Percentiles rank a stretch among this genome's conserved stretches.
Evolutionary conservation across 2,113 vertebrate genomes (phyloP).

Genomic region (Labeo rohita): DNA sequence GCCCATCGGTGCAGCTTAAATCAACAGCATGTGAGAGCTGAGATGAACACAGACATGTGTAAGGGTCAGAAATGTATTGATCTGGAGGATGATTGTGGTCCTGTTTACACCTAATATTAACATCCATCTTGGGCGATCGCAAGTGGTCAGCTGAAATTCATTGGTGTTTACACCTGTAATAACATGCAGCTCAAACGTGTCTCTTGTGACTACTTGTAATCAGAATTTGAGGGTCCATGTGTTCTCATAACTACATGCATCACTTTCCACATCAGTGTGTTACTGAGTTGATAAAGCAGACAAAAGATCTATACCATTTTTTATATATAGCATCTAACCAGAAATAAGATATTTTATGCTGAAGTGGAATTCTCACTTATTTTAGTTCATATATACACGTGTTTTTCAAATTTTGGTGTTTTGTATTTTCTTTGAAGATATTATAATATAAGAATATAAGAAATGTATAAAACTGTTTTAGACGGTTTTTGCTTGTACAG

Average conservation of each 20-base stretch:
- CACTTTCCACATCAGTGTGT: neutral
- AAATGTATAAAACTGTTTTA: no score
- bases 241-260: neutral
- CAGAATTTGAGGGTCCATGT: neutral
- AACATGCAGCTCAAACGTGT: neutral
- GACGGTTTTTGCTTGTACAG: no score
- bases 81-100: neutral
- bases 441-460: no score
- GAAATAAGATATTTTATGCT: neutral
- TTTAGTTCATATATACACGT: neutral
- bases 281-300: neutral
- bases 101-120: constrained; percentile 14
- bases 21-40: neutral
- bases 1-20: constrained; percentile 14
- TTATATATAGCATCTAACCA: neutral
- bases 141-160: neutral
- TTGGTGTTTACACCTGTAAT: constrained; percentile 18
- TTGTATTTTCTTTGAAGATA: no score
- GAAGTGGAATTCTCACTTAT: neutral
- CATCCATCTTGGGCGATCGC: neutral
- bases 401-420: no score
- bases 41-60: constrained; percentile 9
- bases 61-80: neutral
- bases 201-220: neutral
- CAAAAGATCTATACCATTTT: neutral